These are phyloP conservation scores for Callyntrura sp. DNA, from an alignment of 2,888 invertebrate genomes.

Conservation along the genomic window DNA sequence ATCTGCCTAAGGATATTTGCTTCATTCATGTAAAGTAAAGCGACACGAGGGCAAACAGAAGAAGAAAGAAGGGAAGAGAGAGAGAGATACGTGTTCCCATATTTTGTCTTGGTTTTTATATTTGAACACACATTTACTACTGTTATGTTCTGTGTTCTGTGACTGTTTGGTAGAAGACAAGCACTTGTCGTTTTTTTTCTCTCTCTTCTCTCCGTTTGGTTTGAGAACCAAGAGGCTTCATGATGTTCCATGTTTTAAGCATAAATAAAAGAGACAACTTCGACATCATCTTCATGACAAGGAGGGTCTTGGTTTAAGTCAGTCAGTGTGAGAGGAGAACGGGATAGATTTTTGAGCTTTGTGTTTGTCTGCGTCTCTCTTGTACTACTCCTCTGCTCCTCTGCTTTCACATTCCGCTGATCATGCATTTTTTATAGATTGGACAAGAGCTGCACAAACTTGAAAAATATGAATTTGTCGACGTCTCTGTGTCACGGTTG, in stretches of 20 bases:
- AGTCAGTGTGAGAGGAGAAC: constrained; percentile 11
- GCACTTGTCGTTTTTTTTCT: constrained; percentile 59
- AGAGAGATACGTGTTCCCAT: constrained; percentile 16
- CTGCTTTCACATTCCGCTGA: constrained; percentile 74
- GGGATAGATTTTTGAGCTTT: constrained; percentile 36
- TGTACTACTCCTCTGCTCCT: neutral
- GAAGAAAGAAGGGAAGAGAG: neutral
- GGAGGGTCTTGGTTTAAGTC: constrained; percentile 46
- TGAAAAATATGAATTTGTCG: constrained; percentile 67
- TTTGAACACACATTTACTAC: neutral
- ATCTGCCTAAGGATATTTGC: constrained; percentile 61
- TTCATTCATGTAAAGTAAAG: constrained; percentile 52
- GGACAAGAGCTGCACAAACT: constrained; percentile 25
- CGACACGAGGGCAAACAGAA: constrained; percentile 64
- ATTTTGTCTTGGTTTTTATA: constrained; percentile 6
- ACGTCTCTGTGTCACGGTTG: constrained; percentile 62
- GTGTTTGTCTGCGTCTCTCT: constrained; percentile 19
- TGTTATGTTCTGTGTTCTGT: no score
- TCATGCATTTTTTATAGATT: constrained; percentile 72
- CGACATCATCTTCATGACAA: constrained; percentile 49
- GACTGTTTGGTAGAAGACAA: neutral
- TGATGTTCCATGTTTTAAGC: constrained; percentile 47
- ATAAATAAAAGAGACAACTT: constrained; percentile 58
- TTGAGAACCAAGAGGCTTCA: constrained; percentile 61
- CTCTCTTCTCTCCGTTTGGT: no score